Evolutionary conservation across 2,888 invertebrate genomes (phyloP).

Genomic region (Drosophila flavopinicola): DNA sequence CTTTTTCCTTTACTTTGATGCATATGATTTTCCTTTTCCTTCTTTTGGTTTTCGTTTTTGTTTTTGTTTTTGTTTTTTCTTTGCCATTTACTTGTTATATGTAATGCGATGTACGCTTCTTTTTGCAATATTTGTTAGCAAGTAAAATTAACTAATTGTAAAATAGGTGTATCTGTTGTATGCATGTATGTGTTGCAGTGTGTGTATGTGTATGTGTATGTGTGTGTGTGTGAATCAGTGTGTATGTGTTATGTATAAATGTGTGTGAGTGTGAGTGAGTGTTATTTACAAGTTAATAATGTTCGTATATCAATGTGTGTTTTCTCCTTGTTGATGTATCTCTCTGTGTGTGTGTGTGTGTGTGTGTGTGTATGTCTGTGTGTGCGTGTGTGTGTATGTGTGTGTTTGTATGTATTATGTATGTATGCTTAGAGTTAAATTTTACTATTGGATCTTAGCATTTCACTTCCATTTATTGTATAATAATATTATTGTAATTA

Average conservation of each 20-base stretch:
- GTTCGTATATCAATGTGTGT: slow-evolving; percentile 18
- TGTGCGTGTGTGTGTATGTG: slow-evolving; percentile 31
- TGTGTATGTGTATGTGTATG: slow-evolving; percentile 31
- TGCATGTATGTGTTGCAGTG: slow-evolving; percentile 23
- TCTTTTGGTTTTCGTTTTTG: slow-evolving; percentile 21
- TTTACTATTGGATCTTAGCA: slow-evolving; percentile 51
- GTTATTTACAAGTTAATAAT: slow-evolving; percentile 62
- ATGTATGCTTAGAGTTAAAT: slow-evolving; percentile 46
- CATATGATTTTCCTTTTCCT: slow-evolving; percentile 65
- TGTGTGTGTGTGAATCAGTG: slow-evolving; percentile 22
- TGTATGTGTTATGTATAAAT: slow-evolving; percentile 11
- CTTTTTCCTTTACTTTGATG: slow-evolving; percentile 60
- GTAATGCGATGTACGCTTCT: slow-evolving; percentile 50
- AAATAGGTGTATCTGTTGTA: slow-evolving; percentile 49
- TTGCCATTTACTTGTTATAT: slow-evolving; percentile 64
- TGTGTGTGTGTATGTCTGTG: slow-evolving; percentile 23
- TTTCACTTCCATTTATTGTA: slow-evolving; percentile 37
- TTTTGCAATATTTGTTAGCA: slow-evolving; percentile 48
- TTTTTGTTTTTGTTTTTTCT: slow-evolving; percentile 20
- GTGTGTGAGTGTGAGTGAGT: slow-evolving; percentile 25
- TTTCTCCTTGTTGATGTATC: no score
- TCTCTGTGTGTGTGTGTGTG: slow-evolving; percentile 22
- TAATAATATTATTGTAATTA: slow-evolving; percentile 35
- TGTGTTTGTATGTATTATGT: slow-evolving; percentile 16
- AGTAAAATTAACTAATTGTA: slow-evolving; percentile 70